Conservation (phyloP, 2,888 invertebrate species). For the Xiphydria camelus region DNA sequence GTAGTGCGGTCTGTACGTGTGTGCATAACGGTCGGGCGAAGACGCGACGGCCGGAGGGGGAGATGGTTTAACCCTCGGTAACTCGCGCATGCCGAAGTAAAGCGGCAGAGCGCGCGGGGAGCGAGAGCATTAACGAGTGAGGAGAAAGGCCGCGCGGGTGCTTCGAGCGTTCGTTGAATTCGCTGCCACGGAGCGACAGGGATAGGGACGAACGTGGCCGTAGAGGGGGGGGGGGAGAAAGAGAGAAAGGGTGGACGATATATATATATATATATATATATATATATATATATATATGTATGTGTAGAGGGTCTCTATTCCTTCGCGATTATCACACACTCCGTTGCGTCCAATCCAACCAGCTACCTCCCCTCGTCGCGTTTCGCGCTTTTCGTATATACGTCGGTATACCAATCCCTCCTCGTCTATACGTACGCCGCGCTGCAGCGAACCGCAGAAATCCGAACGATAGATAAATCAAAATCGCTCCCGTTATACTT, state of each 20-base stretch:
- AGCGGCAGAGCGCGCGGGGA: slow-evolving; percentile 16
- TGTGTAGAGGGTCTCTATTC: too few relatives aligned
- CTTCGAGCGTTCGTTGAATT: slow-evolving; percentile 35
- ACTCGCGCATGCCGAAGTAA: neutral
- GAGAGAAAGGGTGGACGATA: slow-evolving; percentile 10
- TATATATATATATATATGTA: too few relatives aligned
- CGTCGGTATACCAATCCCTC: slow-evolving; percentile 10
- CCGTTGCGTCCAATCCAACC: slow-evolving; percentile 40
- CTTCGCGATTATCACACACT: slow-evolving; percentile 43
- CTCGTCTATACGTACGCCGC: slow-evolving; percentile 8
- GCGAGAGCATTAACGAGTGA: slow-evolving; percentile 40
- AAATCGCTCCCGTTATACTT: slow-evolving; percentile 27
- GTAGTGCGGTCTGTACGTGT: slow-evolving; percentile 22
- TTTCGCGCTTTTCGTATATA: slow-evolving; percentile 8
- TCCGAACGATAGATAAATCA: slow-evolving; percentile 39
- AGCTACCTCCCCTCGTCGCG: slow-evolving; percentile 15
- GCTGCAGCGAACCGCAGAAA: slow-evolving; percentile 17
- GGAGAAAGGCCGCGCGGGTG: slow-evolving; percentile 14
- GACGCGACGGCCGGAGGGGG: neutral
- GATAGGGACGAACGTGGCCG: slow-evolving; percentile 15
- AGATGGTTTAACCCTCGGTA: slow-evolving; percentile 1
- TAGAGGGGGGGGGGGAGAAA: slow-evolving; percentile 11
- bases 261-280: too few relatives aligned
- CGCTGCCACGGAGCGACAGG: too few relatives aligned
- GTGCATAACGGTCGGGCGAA: slow-evolving; percentile 9